A percentile compares a stretch with the other conserved stretches of the same genome.
Evolutionary conservation across 2,888 invertebrate species (phyloP).

Genomic region (Oxyscelio sp.): DNA sequence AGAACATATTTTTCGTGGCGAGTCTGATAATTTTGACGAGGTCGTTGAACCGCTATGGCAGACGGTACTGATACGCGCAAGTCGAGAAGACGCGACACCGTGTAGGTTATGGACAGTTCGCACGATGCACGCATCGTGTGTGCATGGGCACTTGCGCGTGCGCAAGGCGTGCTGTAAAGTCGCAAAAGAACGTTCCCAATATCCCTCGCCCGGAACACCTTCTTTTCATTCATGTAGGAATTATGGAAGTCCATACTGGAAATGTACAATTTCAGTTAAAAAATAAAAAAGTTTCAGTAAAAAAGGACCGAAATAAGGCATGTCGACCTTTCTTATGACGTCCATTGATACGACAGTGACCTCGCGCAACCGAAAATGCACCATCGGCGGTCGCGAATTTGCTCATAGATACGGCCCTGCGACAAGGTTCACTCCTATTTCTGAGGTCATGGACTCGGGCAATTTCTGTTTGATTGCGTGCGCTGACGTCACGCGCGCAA

Average conservation of each 20-base stretch:
- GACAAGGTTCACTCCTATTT: constrained; percentile 61
- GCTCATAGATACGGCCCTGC: constrained; percentile 37
- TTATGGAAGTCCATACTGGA: no score
- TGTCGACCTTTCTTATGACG: no score
- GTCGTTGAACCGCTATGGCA: constrained; percentile 34
- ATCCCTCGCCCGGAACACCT: no score
- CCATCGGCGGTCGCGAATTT: neutral
- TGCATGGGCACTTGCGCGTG: constrained; percentile 23
- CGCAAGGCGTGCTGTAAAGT: neutral
- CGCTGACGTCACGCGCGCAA: constrained; percentile 30
- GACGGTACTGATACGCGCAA: constrained; percentile 41
- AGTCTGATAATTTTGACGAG: constrained; percentile 17
- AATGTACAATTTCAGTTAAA: no score
- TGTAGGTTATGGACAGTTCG: constrained; percentile 44
- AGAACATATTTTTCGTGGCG: neutral
- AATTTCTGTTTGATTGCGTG: constrained; percentile 36
- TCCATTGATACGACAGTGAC: constrained; percentile 37
- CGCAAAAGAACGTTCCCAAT: neutral
- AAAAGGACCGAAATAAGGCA: no score
- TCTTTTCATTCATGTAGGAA: no score
- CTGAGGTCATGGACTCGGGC: constrained; percentile 62
- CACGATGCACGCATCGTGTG: constrained; percentile 23
- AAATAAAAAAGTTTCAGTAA: no score
- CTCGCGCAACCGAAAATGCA: constrained; percentile 22
- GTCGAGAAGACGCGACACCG: constrained; percentile 4